A percentile compares a stretch with the other conserved stretches of the same genome.
phyloP scores from a whole-genome alignment of 2,797 vertebrate genomes.

The Notoglanidium macrostoma region DNA sequence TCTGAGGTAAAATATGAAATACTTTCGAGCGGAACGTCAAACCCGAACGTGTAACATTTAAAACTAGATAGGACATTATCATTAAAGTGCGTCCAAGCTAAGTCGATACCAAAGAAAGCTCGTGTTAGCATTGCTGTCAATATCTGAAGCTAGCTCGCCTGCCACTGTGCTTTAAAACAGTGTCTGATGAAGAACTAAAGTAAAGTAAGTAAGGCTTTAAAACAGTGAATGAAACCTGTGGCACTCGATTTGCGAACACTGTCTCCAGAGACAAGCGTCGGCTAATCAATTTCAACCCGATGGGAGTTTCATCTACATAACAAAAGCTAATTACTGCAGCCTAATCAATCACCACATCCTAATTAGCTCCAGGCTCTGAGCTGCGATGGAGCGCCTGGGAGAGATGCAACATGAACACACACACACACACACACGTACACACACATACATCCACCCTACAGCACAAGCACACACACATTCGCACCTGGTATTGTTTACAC shows the following conservation, averaged over 20 bases:
- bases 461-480: constrained; percentile 18
- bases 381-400: constrained; percentile 28
- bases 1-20: neutral
- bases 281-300: constrained; percentile 61
- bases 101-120: constrained; percentile 1
- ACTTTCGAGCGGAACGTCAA: neutral
- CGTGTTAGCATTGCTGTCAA: neutral
- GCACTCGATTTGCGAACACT: constrained; percentile 44
- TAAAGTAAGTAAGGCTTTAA: constrained; percentile 29
- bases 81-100: neutral
- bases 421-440: neutral
- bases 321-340: constrained; percentile 77
- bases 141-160: neutral
- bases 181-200: constrained; percentile 37
- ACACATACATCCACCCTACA: constrained; percentile 30
- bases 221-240: constrained; percentile 42
- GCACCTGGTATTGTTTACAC: constrained; percentile 40
- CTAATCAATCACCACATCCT: constrained; percentile 80
- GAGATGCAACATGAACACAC: constrained; percentile 11
- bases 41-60: neutral
- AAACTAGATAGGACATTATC: neutral
- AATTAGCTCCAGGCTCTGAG: constrained; percentile 65
- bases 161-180: constrained; percentile 19
- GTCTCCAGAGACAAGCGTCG: constrained; percentile 49
- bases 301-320: constrained; percentile 61